Evolutionary conservation across 2,888 invertebrate species (phyloP), one percentile per base, ranked within the genome.

Genomic region (Melangyna quadrimaculata): DNA sequence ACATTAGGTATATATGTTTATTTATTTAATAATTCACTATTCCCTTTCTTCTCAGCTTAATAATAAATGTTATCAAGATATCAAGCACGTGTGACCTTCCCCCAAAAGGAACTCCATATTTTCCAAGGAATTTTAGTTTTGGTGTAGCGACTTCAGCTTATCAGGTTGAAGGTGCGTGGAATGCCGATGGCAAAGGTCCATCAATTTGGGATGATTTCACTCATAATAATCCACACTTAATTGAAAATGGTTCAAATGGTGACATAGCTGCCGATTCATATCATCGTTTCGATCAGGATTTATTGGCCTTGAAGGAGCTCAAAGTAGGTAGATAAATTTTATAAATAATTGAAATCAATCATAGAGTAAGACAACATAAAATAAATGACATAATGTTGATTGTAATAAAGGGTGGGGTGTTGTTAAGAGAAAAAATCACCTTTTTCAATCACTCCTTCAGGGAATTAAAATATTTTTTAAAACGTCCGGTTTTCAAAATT

Each of bases 241-340:
- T 94, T 0, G 88, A 87, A 5, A 93, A 94, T 87, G 88, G 89
- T 1, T 91, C 92, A 1, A 94, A 92, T 40, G 94, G 93, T 0
- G 94, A 94, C 88, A 89, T 94, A 4, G 93, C 94, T 0, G 93
- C 94, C 87, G 94, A 95, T 89, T 94, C 94, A 8, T 95, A 94
- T 90, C 92, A 94, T 89, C 92, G 92, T 74, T 94, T 93, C 89
- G 91, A 93, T 88, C 92, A 93, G 75, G 95, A 95, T 89, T 92
- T 95, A 2, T 88, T 92, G 55, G 90, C 94, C n/a, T 88, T 95
- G n/a, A 93, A 93, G 87, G 89, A 92, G 24, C 88, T 94, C 3
- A 93, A 71, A 63, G 55, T 67, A 72, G 59, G 55, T 67, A 72
- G 59, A 51, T 67, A 55, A 35, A 65, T 27, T 45, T 29, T 24